Evolutionary conservation across 2,888 invertebrate genomes (phyloP), one percentile per base, ranked within the genome.

Genomic region (Chironomus riparius): DNA sequence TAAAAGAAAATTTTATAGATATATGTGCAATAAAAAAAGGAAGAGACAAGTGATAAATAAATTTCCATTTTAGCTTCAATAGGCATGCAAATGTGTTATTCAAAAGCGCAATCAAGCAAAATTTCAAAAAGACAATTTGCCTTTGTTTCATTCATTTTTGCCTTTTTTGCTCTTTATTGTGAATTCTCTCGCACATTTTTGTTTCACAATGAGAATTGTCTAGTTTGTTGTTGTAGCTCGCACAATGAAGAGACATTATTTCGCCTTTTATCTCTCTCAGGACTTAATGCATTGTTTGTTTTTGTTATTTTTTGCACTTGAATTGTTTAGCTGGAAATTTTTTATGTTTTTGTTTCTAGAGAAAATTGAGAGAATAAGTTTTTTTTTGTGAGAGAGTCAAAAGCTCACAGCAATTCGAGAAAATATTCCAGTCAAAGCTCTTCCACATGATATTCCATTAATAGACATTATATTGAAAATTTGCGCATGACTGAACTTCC

Each of bases 61-160:
- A 21, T 62, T 62, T 62, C 22, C 21, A 62, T 22, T 62, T 22
- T 18, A 62, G 21, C 18, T 24, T 65, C 65, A 22, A 65, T 22
- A 65, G 65, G 24, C 22, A 65, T 65, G 22, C 65, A 65, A 65
- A 65, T 65, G n/a, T 65, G 65, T 65, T 22, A 24, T 65, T 56
- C 56, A 56, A 56, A 56, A 56, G 56, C 56, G 56, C 56, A 56
- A 56, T 56, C 56, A 56, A 56, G n/a, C 18, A 18, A 15, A 15
- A 3, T 18, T 24, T 12, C 3, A 65, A 65, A 65, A 65, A 21
- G 21, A 65, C 22, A 65, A 65, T 65, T 65, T 65, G 18, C 65
- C 15, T 56, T 18, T 38, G 18, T 56, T 56, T 56, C 56, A 18
- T 56, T 56, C 15, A 18, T 15, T 50, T 56, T 15, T 15, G 22